Base-by-base conservation (phyloP, 2,797 vertebrate species). In the Mastacembelus armatus region DNA sequence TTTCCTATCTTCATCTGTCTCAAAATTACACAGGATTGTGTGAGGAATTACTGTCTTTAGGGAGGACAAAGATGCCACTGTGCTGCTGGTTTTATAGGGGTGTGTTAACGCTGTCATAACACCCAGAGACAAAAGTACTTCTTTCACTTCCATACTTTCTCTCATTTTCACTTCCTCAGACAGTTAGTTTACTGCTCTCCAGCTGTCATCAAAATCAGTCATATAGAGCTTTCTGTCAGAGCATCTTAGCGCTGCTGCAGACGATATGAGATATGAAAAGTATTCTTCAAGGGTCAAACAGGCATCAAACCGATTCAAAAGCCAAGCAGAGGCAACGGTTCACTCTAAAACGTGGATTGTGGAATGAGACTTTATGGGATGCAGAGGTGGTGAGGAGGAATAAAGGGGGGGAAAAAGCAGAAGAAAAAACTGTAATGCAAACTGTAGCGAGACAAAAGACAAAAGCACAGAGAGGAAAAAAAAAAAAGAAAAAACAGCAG, bases 131-230 rank as follows among this genome's bases (percentile, higher is more conserved):
- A 59, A 72, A 78, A 64, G 66, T 83, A 85, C 81, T 83, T 74
- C 88, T 84, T 84, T 85, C 80, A 76, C 61, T 75, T 71, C 75
- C 63, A 67, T 10, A 40, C 36, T 65, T 48, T 52, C 42, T 75
- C 62, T 72, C 15, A 38, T 57, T 81, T 71, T 76, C 80, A 83
- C 36, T 87, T 82, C 69, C 75, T 75, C 42, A 61, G 71, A 63
- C 49, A 4, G 6, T 27, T 4, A 35, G 35, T 18, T 35, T 33
- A 15, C 10, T 9, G 19, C 62, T 74, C 38, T 55, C 36, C 38
- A 74, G 60, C 52, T 18, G 16, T 18, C 32, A 42, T 19, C 4
- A 36, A 22, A 51, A 48, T 10, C 16, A 44, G 10, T 10, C 4
- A 19, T 4, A 5, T 7, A 47, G n/a, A 5, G 14, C 27, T 42